Base-by-base conservation (phyloP, 1,140 invertebrate species). In the Glomeris maerens region DNA sequence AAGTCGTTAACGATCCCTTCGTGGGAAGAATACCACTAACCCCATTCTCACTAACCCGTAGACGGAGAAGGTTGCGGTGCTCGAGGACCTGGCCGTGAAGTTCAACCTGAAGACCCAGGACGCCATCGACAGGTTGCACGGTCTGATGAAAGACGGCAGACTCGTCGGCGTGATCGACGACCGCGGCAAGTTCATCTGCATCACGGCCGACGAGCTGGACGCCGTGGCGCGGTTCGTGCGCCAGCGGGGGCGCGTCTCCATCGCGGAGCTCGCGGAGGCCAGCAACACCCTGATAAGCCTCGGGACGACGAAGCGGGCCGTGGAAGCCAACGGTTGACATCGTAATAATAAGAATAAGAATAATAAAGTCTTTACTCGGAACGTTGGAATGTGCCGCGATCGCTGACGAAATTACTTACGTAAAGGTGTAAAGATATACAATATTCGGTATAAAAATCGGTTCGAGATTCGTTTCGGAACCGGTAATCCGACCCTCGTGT, bases 171-270 rank as follows among this genome's bases (percentile, higher is more conserved):
- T 99, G 2, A 89, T 99, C 59, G 96, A 99, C 65, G 96, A 99
- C 65, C 75, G 95, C 57, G 96, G 96, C 23, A 98, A 99, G 70
- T 99, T 98, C 64, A 98, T 98, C 60, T 98, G 93, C 63, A 90
- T 99, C 36, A 91, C 92, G 1, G 75, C 81, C 58, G 78, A 83
- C 29, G 96, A 99, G 67, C 70, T 98, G 44, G 77, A 86, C 59
- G 79, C 82, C 53, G 88, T 99, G 4, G 92, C 91, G 0, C 94
- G 91, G 64, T 98, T 97, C 66, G 90, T 99, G 1, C 83, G 79
- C 60, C 93, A 97, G 65, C 75, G 92, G 50, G 96, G 96, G 0
- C 71, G 95, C 56, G 84, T 99, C 0, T 90, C 89, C 0, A 89
- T 99, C 13, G 64, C 78, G 3, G 95, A 98, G 60, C 68, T 99